Base-by-base conservation (phyloP, 2,888 invertebrate species). In the Pseudeuparius sepicola region DNA sequence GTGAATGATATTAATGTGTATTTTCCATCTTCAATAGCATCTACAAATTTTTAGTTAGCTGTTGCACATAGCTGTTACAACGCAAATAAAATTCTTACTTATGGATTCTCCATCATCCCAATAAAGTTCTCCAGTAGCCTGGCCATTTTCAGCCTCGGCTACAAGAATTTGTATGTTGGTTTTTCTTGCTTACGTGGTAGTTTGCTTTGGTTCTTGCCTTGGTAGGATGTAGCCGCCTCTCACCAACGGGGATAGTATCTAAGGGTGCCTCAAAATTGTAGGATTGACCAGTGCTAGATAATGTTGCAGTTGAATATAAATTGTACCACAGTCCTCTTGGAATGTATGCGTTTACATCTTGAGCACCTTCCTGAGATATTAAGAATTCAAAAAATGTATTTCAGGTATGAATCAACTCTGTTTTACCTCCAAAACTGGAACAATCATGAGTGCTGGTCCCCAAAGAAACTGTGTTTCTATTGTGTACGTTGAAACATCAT, bases 401-500 rank as follows among this genome's bases (percentile, higher is more conserved):
- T n/a, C n/a, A n/a, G n/a, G n/a, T n/a, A 20, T 20, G 9, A 25
- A 10, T 11, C 26, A 10, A n/a, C n/a, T n/a, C 26, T 6, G 6
- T 11, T 47, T 44, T 55, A 68, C 70, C 51, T 71, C 66, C 32
- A 87, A 61, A 15, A 82, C 75, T 1, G 87, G 86, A 1, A 73
- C 63, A 24, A 88, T 70, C 68, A 87, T 68, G 1, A 88, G 49
- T 39, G 71, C 66, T 3, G 73, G 65, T 1, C 87, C 87, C 66
- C 86, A 75, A 47, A 87, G 61, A 60, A 86, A 87, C 57, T 84
- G 81, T 4, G 66, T 64, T 55, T 85, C 85, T 30, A 84, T 70
- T 10, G 59, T 57, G 53, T 73, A 76, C 0, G 83, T 77, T 1
- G 61, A 57, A 1, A 51, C 48, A 52, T 85, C 78, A 2, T 64